A percentile compares a stretch with the other conserved stretches of the same genome.
phyloP scores from a whole-genome alignment of 2,797 vertebrate species.

The Pagetopsis macropterus region DNA sequence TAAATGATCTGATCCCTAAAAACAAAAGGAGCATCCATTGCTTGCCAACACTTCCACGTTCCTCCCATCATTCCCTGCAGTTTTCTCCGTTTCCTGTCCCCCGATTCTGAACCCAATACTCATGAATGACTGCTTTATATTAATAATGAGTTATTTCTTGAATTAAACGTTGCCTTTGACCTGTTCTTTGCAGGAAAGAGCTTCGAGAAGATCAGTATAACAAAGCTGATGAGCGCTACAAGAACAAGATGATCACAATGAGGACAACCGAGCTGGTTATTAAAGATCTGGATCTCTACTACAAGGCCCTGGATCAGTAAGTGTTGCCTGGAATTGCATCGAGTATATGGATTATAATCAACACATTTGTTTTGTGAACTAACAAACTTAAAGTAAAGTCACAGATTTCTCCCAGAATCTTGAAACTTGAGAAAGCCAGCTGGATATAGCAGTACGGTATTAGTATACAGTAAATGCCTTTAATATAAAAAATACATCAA shows the following conservation, averaged over 20 bases:
- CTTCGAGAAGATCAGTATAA: conserved; percentile 91
- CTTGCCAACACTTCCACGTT: too few species aligned
- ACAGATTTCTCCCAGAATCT: too few species aligned
- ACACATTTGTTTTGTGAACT: not conserved
- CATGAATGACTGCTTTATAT: not conserved
- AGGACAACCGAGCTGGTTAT: conserved; percentile 96
- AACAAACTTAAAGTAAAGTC: not conserved
- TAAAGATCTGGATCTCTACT: conserved; percentile 96
- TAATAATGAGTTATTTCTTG: not conserved
- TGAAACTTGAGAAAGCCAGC: too few species aligned
- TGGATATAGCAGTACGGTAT: not conserved
- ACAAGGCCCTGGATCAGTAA: conserved; percentile 98
- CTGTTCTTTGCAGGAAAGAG: conserved; percentile 85
- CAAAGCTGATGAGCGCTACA: conserved; percentile 91
- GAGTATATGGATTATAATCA: not conserved
- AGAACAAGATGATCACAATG: conserved; percentile 96
- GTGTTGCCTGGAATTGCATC: conserved; percentile 58
- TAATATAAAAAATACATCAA: not conserved
- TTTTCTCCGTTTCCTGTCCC: too few species aligned
- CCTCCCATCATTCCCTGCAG: too few species aligned
- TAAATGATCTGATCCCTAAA: too few species aligned
- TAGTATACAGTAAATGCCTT: not conserved
- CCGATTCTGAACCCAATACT: not conserved
- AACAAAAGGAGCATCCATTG: too few species aligned
- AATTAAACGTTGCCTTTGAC: conserved; percentile 1